Percentiles rank a stretch among this genome's conserved stretches.
phyloP scores from a whole-genome alignment of 35 echinoderm and acorn worm species.

The Anneissia japonica region DNA sequence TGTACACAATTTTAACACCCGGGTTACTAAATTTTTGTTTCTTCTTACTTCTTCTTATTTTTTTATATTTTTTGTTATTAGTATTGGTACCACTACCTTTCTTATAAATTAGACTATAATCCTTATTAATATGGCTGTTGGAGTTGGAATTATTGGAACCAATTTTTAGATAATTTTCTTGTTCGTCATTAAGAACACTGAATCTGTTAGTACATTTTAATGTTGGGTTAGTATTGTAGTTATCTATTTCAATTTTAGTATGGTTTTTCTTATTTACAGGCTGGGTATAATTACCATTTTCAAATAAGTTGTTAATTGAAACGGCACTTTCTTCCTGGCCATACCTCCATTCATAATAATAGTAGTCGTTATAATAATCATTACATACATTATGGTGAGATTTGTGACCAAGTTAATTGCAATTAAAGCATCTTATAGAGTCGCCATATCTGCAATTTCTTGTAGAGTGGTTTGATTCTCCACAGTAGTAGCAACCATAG shows the following conservation, averaged over 20 bases:
- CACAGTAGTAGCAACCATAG: slow-evolving; percentile 5
- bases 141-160: neutral
- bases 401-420: neutral
- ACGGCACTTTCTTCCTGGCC: neutral
- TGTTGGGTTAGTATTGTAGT: no score
- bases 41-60: neutral
- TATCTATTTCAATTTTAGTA: no score
- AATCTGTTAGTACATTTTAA: neutral
- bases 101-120: neutral
- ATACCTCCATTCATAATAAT: neutral
- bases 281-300: no score
- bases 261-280: no score
- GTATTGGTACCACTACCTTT: neutral
- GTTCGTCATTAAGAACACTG: neutral
- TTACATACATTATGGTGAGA: neutral
- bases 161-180: neutral
- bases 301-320: no score
- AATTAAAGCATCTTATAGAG: neutral
- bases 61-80: neutral
- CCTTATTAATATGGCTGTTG: neutral
- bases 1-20: neutral
- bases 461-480: neutral
- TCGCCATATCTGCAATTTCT: neutral
- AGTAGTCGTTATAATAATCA: neutral
- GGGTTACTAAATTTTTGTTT: neutral